These are phyloP conservation scores for Hylia prasina DNA, from an alignment of 2,113 vertebrate genomes.

Conservation along the genomic window DNA sequence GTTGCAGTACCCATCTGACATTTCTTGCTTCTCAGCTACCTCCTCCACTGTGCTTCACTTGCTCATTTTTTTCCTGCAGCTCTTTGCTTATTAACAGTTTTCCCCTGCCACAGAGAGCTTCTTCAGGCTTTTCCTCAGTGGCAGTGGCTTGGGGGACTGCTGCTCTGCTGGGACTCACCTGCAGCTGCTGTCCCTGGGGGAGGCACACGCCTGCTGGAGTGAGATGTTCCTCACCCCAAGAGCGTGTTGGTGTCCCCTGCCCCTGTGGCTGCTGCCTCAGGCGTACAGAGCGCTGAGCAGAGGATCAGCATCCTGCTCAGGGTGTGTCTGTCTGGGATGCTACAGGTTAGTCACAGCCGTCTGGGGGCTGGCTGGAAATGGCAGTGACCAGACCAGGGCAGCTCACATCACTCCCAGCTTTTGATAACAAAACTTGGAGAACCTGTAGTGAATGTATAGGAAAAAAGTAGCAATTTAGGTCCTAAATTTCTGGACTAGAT, in stretches of 20 bases:
- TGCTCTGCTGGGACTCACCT: fast-evolving
- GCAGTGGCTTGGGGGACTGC: fast-evolving
- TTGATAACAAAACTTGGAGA: background rate
- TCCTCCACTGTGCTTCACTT: background rate
- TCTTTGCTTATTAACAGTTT: background rate
- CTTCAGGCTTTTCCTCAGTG: background rate
- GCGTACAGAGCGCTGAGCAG: background rate
- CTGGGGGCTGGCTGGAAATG: background rate
- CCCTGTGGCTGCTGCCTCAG: background rate
- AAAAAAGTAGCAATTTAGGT: background rate
- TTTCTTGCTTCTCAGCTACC: background rate
- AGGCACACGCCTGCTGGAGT: fast-evolving
- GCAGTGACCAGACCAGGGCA: background rate
- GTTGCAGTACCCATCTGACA: fast-evolving
- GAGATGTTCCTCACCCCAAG: background rate
- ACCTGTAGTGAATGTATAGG: background rate
- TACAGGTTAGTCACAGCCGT: fast-evolving
- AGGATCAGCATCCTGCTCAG: background rate
- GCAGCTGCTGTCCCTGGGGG: fast-evolving
- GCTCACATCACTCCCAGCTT: background rate
- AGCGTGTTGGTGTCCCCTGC: fast-evolving
- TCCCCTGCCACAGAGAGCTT: background rate
- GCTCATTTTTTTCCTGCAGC: background rate
- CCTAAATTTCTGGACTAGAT: background rate
- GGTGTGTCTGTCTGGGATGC: fast-evolving